Evolutionary conservation across 1,140 invertebrate species (phyloP).

Genomic region (Sitobion miscanthi): DNA sequence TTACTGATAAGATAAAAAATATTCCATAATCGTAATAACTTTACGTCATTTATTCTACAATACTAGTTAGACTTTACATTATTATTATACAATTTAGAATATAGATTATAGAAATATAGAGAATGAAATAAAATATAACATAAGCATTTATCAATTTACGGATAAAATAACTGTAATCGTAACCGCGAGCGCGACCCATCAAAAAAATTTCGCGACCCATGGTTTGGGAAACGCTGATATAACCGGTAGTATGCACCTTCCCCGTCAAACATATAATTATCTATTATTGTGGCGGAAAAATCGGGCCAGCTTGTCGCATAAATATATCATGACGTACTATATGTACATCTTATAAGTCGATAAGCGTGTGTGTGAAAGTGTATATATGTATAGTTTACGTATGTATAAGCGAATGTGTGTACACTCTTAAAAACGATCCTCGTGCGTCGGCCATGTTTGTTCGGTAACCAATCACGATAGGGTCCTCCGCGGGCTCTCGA

Average conservation of each 20-base stretch:
- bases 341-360: not conserved
- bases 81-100: too few relatives aligned
- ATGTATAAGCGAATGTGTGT: not conserved
- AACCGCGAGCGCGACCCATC: too few relatives aligned
- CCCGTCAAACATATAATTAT: not conserved
- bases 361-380: not conserved
- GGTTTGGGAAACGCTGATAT: too few relatives aligned
- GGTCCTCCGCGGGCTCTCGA: not conserved
- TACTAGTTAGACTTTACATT: too few relatives aligned
- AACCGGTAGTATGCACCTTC: not conserved
- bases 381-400: not conserved
- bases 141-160: too few relatives aligned
- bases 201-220: too few relatives aligned
- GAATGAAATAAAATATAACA: too few relatives aligned
- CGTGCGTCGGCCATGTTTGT: slow-evolving; percentile 32
- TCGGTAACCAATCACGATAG: not conserved
- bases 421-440: not conserved
- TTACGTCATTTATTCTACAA: too few relatives aligned
- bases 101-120: too few relatives aligned
- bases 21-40: too few relatives aligned
- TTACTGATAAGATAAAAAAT: too few relatives aligned
- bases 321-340: not conserved
- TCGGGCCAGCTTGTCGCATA: not conserved
- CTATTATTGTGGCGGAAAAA: not conserved
- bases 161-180: too few relatives aligned